Conservation (phyloP, 1,140 invertebrate species). For the Eubasilissa regina region DNA sequence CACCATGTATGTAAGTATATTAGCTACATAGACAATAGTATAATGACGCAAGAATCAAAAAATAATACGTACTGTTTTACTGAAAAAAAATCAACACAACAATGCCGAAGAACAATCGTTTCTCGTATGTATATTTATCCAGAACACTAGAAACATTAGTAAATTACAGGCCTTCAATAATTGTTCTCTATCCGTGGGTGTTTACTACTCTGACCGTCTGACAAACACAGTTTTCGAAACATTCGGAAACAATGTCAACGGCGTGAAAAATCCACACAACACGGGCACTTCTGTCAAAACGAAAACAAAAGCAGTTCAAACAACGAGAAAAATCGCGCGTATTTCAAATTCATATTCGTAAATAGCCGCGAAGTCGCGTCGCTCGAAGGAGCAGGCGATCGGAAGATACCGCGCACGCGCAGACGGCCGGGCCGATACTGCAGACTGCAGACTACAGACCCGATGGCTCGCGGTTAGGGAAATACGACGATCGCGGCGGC, state of each 20-base stretch:
- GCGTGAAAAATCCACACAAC: not conserved
- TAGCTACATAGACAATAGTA: not conserved
- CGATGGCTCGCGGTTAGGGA: slow-evolving; percentile 36
- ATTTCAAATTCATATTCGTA: slow-evolving; percentile 24
- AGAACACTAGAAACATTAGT: slow-evolving; percentile 21
- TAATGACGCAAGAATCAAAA: slow-evolving; percentile 9
- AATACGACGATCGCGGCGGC: slow-evolving; percentile 8
- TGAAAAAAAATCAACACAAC: slow-evolving; percentile 9
- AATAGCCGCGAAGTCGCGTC: slow-evolving; percentile 32
- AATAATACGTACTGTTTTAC: slow-evolving; percentile 10
- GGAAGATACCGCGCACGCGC: slow-evolving; percentile 33
- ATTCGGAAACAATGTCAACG: slow-evolving; percentile 12
- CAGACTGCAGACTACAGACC: not conserved
- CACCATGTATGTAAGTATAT: not conserved
- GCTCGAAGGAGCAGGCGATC: not conserved
- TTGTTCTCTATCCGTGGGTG: slow-evolving; percentile 25
- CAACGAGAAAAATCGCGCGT: slow-evolving; percentile 7
- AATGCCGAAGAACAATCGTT: slow-evolving; percentile 12
- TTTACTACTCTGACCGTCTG: slow-evolving; percentile 30
- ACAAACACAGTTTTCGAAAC: not conserved
- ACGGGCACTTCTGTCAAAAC: slow-evolving; percentile 11
- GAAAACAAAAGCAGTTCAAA: slow-evolving; percentile 30
- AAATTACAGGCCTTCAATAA: slow-evolving; percentile 18
- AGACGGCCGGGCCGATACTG: slow-evolving; percentile 42
- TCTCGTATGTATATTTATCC: slow-evolving; percentile 3